Percentiles rank a stretch among this genome's conserved stretches.
These are phyloP conservation scores for Chelon auratus DNA, from an alignment of 2,797 vertebrate genomes.

Conservation along the genomic window DNA sequence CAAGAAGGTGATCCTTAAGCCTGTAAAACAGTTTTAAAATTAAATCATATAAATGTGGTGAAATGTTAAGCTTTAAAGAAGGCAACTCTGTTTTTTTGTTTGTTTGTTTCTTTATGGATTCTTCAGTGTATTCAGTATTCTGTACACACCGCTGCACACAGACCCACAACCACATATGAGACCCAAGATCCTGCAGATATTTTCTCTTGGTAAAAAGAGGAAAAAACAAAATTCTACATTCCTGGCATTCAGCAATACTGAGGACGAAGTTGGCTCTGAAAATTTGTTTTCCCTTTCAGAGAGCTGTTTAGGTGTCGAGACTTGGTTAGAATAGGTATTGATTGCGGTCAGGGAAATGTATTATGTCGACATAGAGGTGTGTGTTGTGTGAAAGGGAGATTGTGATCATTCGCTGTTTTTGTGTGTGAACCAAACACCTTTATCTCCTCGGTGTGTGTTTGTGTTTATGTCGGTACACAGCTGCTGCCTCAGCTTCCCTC, in stretches of 20 bases:
- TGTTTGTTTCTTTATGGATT: too few relatives aligned
- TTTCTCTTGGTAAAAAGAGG: too few relatives aligned
- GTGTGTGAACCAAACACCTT: constrained; percentile 5
- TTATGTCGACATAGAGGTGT: neutral
- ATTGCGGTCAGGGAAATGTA: neutral
- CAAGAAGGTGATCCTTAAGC: too few relatives aligned
- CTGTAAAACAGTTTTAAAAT: too few relatives aligned
- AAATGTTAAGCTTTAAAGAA: too few relatives aligned
- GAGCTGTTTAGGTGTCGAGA: neutral
- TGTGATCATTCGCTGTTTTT: neutral
- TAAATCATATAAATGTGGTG: too few relatives aligned
- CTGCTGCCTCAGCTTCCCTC: neutral
- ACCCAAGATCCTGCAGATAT: too few relatives aligned
- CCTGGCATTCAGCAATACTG: too few relatives aligned
- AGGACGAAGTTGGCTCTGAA: neutral
- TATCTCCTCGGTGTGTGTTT: neutral
- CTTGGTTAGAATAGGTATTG: neutral
- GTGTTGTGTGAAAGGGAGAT: neutral
- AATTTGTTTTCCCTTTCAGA: neutral
- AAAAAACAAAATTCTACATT: too few relatives aligned
- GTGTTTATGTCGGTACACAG: constrained; percentile 5
- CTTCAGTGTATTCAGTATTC: too few relatives aligned
- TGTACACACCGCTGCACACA: neutral
- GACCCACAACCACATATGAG: neutral
- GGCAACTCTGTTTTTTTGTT: too few relatives aligned